These are phyloP conservation scores for Stegodyphus dumicola DNA, from an alignment of 1,140 invertebrate species.

Conservation along the genomic window DNA sequence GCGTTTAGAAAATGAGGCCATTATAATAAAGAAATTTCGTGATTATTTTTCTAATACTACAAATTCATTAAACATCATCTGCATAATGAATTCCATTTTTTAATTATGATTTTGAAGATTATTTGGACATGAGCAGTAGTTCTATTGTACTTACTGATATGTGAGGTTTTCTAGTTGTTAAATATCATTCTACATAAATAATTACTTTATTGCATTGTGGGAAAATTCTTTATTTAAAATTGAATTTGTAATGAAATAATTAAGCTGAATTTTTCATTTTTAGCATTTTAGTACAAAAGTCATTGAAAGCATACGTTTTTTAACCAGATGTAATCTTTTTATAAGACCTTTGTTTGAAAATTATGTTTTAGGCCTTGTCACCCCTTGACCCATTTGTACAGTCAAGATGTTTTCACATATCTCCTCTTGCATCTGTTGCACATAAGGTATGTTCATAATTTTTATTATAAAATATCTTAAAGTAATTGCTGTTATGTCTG, in stretches of 20 bases:
- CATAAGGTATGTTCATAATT: conserved; percentile 22
- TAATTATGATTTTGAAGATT: no score
- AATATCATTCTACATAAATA: no score
- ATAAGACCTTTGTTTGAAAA: background rate
- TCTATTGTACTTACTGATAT: no score
- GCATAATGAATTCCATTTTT: no score
- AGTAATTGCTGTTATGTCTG: background rate
- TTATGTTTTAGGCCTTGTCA: background rate
- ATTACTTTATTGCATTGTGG: no score
- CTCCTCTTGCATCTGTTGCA: conserved; percentile 41
- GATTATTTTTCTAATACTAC: no score
- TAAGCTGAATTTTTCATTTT: background rate
- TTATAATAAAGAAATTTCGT: no score
- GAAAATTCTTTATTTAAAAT: background rate
- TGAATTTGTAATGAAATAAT: background rate
- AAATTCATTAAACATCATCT: no score
- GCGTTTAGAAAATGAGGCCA: no score
- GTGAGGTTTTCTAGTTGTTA: no score
- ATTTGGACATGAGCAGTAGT: no score
- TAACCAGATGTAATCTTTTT: background rate
- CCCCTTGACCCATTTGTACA: conserved; percentile 22
- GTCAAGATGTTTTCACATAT: conserved; percentile 37
- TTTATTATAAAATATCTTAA: background rate
- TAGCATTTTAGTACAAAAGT: background rate
- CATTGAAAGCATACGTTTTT: background rate